Conservation (phyloP, 1,140 invertebrate species). For the Brachionus rotundiformis region DNA sequence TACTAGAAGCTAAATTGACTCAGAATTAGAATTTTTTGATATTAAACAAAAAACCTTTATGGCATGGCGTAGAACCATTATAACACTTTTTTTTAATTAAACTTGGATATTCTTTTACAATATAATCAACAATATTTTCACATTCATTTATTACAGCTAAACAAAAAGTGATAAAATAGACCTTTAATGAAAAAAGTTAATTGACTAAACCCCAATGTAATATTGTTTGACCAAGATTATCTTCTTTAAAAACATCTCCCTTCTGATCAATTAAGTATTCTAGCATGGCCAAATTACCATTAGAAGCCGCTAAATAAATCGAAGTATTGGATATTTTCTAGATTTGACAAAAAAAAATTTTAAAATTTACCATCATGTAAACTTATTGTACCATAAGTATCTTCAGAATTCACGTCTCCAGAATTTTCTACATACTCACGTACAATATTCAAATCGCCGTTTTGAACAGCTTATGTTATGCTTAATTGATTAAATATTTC, state of each 20-base stretch:
- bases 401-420: not conserved
- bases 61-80: not conserved
- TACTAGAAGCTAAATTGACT: not conserved
- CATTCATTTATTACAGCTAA: not conserved
- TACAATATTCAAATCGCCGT: not conserved
- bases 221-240: not conserved
- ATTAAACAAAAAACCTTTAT: not conserved
- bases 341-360: not conserved
- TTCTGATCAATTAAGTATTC: not conserved
- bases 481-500: not conserved
- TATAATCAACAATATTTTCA: not conserved
- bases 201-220: not conserved
- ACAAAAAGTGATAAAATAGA: not conserved
- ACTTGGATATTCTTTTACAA: not conserved
- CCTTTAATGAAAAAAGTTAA: not conserved
- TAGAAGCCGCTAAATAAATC: not conserved
- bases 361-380: not conserved
- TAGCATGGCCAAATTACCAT: not conserved
- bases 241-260: not conserved
- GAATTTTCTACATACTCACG: not conserved
- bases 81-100: not conserved
- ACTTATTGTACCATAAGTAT: conserved; percentile 18
- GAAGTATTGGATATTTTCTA: not conserved
- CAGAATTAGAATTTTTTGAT: too few species aligned
- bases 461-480: not conserved